phyloP scores from a whole-genome alignment of 2,797 vertebrate species.

The Dendrocincla tyrannina region DNA sequence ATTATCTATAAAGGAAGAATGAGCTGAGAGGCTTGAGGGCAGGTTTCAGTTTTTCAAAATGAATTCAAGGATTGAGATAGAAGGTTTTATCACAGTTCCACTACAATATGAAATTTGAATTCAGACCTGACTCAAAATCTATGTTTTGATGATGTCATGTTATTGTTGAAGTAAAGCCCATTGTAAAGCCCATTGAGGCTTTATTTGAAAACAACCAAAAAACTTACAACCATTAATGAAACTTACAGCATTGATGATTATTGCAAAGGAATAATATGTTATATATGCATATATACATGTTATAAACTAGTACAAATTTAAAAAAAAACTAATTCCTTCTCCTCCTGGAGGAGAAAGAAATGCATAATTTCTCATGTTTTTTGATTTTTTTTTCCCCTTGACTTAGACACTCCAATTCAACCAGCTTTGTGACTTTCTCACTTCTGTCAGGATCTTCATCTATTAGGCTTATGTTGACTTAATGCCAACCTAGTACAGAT shows the following conservation, averaged over 20 bases:
- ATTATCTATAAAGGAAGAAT: background rate
- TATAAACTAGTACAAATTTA: background rate
- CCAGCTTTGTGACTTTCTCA: background rate
- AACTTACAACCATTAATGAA: accelerated
- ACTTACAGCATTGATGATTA: background rate
- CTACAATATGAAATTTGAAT: background rate
- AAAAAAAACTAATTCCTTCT: background rate
- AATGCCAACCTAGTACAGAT: background rate
- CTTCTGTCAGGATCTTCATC: background rate
- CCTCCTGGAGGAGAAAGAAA: too few relatives aligned
- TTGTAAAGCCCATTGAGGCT: accelerated
- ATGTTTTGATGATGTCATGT: background rate
- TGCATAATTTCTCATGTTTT: background rate
- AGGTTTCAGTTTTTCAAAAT: background rate
- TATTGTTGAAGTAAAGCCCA: background rate
- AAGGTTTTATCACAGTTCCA: background rate
- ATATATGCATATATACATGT: background rate
- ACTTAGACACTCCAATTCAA: background rate
- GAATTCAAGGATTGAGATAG: background rate
- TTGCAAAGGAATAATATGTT: background rate
- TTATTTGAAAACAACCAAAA: background rate
- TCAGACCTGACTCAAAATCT: background rate
- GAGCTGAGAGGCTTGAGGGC: background rate
- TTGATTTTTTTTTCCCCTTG: background rate
- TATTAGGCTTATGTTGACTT: background rate